phyloP scores from a whole-genome alignment of 2,888 invertebrate genomes.

The Stenodema calcarata region DNA sequence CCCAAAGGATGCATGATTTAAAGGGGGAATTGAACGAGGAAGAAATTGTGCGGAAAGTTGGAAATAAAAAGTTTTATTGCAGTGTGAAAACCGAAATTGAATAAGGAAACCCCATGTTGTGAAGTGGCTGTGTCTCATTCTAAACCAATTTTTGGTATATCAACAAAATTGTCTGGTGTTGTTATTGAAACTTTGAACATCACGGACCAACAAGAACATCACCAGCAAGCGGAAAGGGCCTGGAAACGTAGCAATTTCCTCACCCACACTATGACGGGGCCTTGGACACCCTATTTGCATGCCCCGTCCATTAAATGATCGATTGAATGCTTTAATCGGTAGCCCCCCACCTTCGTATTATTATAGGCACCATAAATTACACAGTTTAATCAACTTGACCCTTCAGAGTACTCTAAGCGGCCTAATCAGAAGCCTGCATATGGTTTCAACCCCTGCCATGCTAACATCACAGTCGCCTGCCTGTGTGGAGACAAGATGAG shows the following conservation, averaged over 20 bases:
- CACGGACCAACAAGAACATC: background rate
- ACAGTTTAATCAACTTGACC: background rate
- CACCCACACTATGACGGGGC: background rate
- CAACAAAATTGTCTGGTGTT: too few species aligned
- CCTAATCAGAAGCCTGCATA: background rate
- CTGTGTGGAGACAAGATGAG: background rate
- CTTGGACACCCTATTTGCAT: background rate
- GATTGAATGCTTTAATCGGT: slow-evolving; percentile 13
- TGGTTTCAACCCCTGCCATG: background rate
- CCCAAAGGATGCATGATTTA: background rate
- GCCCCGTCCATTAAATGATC: background rate
- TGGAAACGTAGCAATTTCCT: background rate
- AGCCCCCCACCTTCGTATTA: background rate
- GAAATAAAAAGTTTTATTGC: too few species aligned
- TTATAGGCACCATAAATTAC: background rate
- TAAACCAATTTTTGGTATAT: too few species aligned
- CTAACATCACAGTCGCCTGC: background rate
- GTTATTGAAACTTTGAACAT: too few species aligned
- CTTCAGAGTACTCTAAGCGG: background rate
- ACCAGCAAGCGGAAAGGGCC: too few species aligned
- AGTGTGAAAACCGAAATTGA: too few species aligned
- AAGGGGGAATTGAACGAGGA: background rate
- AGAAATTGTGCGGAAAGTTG: background rate
- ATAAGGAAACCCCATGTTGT: too few species aligned
- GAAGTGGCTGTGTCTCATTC: too few species aligned